Evolutionary conservation across 2,888 invertebrate species (phyloP).

Genomic region (Psylliodes chrysocephalus): DNA sequence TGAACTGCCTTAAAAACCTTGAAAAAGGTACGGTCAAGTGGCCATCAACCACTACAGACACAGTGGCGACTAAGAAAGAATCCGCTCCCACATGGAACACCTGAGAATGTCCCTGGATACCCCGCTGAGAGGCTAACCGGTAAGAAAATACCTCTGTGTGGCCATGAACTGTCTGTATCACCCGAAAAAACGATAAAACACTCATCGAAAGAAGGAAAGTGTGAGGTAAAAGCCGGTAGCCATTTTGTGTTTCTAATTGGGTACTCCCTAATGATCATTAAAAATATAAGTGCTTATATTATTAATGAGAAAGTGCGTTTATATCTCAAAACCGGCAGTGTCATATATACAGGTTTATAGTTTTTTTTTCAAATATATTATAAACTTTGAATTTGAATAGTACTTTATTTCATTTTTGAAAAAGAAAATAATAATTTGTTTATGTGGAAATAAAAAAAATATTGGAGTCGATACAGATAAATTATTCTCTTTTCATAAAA

Average conservation of each 20-base stretch:
- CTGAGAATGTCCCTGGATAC: constrained; percentile 58
- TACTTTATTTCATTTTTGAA: too few species aligned
- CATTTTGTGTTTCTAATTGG: constrained; percentile 2
- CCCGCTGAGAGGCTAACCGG: constrained; percentile 51
- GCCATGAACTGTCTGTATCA: constrained; percentile 44
- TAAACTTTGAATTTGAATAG: too few species aligned
- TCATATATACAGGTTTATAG: too few species aligned
- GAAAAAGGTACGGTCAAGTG: constrained; percentile 43
- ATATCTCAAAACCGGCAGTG: too few species aligned
- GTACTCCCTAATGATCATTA: too few species aligned
- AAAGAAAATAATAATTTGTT: too few species aligned
- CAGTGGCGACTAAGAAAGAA: constrained; percentile 45
- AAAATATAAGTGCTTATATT: too few species aligned
- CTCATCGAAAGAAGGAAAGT: constrained; percentile 20
- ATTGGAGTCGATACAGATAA: too few species aligned
- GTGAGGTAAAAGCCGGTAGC: constrained; percentile 9
- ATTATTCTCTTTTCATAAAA: too few species aligned
- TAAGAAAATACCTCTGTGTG: constrained; percentile 46
- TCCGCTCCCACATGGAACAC: constrained; percentile 50
- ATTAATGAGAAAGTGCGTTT: too few species aligned
- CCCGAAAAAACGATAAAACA: constrained; percentile 40
- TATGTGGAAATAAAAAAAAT: too few species aligned
- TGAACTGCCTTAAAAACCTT: constrained; percentile 38
- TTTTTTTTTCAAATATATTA: too few species aligned
- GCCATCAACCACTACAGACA: constrained; percentile 45